Conservation (phyloP, 2,797 vertebrate species). For the Falco naumanni region DNA sequence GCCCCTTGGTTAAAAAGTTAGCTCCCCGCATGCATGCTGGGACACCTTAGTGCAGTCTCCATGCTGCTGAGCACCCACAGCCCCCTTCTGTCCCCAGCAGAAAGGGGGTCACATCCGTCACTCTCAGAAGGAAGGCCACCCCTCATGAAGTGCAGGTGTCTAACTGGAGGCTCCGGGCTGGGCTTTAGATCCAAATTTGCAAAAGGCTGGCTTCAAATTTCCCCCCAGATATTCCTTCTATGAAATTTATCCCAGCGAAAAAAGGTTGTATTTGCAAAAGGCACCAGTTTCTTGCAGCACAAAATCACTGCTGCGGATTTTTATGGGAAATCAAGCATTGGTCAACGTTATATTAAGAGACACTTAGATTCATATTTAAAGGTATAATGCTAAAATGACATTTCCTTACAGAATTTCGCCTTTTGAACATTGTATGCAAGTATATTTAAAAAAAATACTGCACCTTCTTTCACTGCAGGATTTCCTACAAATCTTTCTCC, state of each 20-base stretch:
- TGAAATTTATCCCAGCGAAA: not conserved
- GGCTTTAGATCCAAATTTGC: not conserved
- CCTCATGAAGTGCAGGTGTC: not conserved
- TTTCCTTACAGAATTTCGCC: not conserved
- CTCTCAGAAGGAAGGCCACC: not conserved
- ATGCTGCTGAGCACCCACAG: not conserved
- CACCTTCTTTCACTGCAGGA: constrained; percentile 31
- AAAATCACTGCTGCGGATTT: not conserved
- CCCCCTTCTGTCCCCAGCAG: not conserved
- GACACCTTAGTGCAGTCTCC: not conserved
- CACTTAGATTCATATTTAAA: not conserved
- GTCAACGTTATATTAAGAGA: not conserved
- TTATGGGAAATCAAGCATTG: not conserved
- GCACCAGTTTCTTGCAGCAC: not conserved
- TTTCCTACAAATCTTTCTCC: constrained; percentile 54
- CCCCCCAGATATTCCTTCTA: not conserved
- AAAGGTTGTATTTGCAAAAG: not conserved
- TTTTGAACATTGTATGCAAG: not conserved
- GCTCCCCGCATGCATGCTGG: not conserved
- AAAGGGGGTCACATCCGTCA: not conserved
- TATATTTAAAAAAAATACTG: not conserved
- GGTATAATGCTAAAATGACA: not conserved
- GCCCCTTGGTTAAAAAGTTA: not conserved
- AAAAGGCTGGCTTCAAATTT: not conserved
- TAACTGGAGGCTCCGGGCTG: not conserved